A percentile compares a stretch with the other conserved stretches of the same genome.
phyloP scores from a whole-genome alignment of 2,888 invertebrate genomes.

The Bimastos eiseni region DNA sequence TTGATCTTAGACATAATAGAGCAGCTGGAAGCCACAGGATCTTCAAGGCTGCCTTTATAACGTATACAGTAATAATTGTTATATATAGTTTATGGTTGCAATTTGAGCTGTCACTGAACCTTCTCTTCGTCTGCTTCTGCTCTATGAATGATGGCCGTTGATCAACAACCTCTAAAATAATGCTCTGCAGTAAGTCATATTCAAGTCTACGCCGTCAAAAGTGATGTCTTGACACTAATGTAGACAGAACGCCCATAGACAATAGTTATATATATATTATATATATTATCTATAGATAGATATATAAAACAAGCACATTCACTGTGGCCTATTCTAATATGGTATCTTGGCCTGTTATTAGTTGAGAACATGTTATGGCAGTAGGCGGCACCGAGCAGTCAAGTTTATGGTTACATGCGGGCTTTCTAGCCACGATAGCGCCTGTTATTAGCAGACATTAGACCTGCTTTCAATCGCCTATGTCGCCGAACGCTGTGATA shows the following conservation, averaged over 20 bases:
- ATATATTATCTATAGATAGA: too few species aligned
- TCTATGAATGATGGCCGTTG: neutral
- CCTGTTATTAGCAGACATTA: neutral
- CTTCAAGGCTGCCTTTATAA: neutral
- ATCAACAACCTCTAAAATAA: neutral
- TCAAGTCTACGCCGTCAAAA: neutral
- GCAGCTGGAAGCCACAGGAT: neutral
- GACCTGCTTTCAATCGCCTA: too few species aligned
- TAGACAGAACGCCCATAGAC: neutral
- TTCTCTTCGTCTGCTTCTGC: neutral
- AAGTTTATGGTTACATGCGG: neutral
- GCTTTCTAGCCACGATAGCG: neutral
- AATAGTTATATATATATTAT: neutral
- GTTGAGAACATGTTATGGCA: too few species aligned
- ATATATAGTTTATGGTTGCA: neutral
- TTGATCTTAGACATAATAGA: neutral
- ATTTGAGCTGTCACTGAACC: neutral
- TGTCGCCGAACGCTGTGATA: too few species aligned
- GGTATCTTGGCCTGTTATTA: too few species aligned
- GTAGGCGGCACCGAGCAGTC: too few species aligned
- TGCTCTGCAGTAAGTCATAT: neutral
- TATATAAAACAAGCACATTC: too few species aligned
- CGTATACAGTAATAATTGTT: neutral
- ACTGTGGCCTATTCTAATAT: neutral
- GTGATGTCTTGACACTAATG: neutral